A percentile compares a stretch with the other conserved stretches of the same genome.
Evolutionary conservation across 2,888 invertebrate genomes (phyloP).

Genomic region (Bhutanitis thaidina): DNA sequence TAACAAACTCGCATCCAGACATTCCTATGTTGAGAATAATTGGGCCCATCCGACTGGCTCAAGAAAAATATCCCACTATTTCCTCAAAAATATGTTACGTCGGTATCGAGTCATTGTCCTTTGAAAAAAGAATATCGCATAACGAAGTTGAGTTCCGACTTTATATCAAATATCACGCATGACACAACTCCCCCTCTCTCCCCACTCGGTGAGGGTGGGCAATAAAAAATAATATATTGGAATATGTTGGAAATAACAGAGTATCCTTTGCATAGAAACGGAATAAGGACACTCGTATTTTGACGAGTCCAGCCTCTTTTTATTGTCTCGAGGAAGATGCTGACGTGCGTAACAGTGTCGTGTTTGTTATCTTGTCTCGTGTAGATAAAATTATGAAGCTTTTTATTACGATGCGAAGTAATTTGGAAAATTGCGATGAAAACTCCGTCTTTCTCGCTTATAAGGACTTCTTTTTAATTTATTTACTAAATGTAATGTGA

Average conservation of each 20-base stretch:
- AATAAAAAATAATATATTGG: slow-evolving; percentile 82
- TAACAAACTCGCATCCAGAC: slow-evolving; percentile 63
- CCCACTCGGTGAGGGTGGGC: slow-evolving; percentile 47
- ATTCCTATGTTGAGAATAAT: slow-evolving; percentile 68
- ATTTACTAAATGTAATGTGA: no score
- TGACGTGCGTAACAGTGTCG: slow-evolving; percentile 56
- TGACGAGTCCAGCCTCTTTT: slow-evolving; percentile 71
- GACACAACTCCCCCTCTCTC: slow-evolving; percentile 60
- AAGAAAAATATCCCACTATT: slow-evolving; percentile 67
- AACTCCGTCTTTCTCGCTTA: no score
- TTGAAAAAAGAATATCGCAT: slow-evolving; percentile 78
- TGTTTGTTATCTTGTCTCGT: slow-evolving; percentile 58
- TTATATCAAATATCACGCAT: slow-evolving; percentile 81
- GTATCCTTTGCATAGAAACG: slow-evolving; percentile 71
- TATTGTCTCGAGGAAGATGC: slow-evolving; percentile 68
- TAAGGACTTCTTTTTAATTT: no score
- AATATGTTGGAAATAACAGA: slow-evolving; percentile 81
- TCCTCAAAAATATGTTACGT: slow-evolving; percentile 70
- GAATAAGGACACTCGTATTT: slow-evolving; percentile 61
- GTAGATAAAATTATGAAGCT: slow-evolving; percentile 57
- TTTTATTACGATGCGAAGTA: slow-evolving; percentile 46
- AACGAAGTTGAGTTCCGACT: slow-evolving; percentile 79
- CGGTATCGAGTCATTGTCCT: slow-evolving; percentile 71
- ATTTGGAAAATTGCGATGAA: slow-evolving; percentile 42
- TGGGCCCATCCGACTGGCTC: slow-evolving; percentile 62